Evolutionary conservation across 2,888 invertebrate genomes (phyloP), one percentile per base, ranked within the genome.

Genomic region (Sphaeridia pumilis): DNA sequence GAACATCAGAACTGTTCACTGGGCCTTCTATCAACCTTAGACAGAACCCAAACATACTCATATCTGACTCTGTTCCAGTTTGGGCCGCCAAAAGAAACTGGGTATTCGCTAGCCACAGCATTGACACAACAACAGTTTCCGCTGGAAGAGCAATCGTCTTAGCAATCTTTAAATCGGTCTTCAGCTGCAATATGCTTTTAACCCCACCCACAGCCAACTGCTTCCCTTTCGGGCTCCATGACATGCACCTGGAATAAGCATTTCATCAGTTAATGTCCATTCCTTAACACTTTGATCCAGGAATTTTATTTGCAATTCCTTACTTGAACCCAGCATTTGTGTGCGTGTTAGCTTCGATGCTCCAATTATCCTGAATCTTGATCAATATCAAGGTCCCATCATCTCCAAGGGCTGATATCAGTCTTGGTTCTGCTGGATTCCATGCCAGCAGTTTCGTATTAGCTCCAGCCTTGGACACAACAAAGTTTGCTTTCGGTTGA

Each of bases 151-250:
- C 45, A 34, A 52, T 35, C 21, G n/a, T 14, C 22, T 52, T 52
- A 20, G 52, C 52, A 38, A 46, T 45, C 17, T 52, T 52, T 20
- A 52, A 24, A 46, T 52, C 52, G 12, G 45, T 34, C 35, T 52
- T 52, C 14, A 52, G 26, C 31, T 52, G 52, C 4, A 46, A 22
- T 5, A 52, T 28, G 25, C 25, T 45, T 26, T 38, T 52, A 17
- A 27, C 17, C 5, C 52, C 46, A 20, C 38, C 52, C 17, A 52
- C 52, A 27, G 36, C 45, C 3, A 52, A 20, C 22, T 52, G 52
- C 22, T 52, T 52, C 22, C 52, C 52, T 21, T 52, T 52, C 4
- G 52, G 52, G 41, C 52, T 52, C 52, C 52, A 52, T 7, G 52
- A 52, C 38, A 52, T 52, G 27, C 52, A 52, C 22, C 52, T 52